Base-by-base conservation (phyloP, 2,888 invertebrate species). In the Ectobius pallidus region DNA sequence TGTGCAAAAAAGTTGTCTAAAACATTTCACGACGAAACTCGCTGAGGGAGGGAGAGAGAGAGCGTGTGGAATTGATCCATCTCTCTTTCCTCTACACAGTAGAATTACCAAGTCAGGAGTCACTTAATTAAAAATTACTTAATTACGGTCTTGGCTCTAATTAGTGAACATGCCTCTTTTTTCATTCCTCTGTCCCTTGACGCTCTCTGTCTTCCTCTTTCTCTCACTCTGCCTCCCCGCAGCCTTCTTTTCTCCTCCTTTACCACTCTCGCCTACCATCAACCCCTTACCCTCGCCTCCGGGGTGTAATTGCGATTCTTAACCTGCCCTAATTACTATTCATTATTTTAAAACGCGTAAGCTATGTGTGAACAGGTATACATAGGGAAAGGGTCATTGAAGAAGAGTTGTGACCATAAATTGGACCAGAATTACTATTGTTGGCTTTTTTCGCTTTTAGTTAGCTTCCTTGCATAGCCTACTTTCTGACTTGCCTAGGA, bases 111-210 rank as follows among this genome's bases (percentile, higher is more conserved):
- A 62, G 71, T 70, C 70, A 71, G 67, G 80, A 83, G 82, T 83
- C 85, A 85, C 86, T 87, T 86, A 86, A 87, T 87, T 87, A 87
- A 87, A 87, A 87, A 87, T 87, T 86, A 87, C 87, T 87, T 87
- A 87, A 87, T 87, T 87, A 87, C 86, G 86, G 86, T 87, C 87
- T 87, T 87, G 86, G 86, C 86, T 85, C 87, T 88, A 87, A 88
- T 88, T 88, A 87, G 86, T 80, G 75, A 75, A 73, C 75, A 73
- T 75, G 75, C 63, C 74, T 67, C 55, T 52, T 74, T 74, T 75
- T 49, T 42, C 42, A 34, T 71, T 71, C 62, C 62, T 65, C 68
- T 71, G 69, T 74, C 70, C 71, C 68, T 61, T 69, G 72, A 72
- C 61, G 32, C 52, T 69, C 39, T 58, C 74, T 27, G 34, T 67